These are phyloP conservation scores for Zaprionus gabonicus DNA, from an alignment of 1,140 invertebrate species.

Conservation along the genomic window DNA sequence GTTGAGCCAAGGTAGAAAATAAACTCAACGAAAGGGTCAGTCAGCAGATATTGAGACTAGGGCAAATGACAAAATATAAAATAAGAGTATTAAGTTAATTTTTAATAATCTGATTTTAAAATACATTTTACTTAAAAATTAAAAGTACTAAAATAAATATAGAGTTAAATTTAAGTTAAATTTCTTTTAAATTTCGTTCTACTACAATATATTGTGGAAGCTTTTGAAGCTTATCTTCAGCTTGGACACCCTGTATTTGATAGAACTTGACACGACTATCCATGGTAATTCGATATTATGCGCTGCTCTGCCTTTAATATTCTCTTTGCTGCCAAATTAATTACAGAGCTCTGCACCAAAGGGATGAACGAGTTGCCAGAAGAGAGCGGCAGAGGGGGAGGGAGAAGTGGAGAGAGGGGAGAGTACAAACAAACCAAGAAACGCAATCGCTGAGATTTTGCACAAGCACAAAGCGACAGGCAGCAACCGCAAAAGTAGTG, in stretches of 20 bases:
- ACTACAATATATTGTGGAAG: not conserved
- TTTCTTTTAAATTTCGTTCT: not conserved
- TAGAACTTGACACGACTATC: conserved; percentile 46
- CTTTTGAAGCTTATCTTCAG: not conserved
- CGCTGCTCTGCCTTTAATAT: conserved; percentile 65
- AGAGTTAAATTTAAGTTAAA: not conserved
- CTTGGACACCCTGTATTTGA: conserved; percentile 17
- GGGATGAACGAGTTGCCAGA: conserved; percentile 52
- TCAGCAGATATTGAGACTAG: too few species aligned
- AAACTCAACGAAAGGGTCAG: conserved; percentile 29
- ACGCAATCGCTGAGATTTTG: conserved; percentile 5
- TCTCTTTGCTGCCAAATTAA: conserved; percentile 80
- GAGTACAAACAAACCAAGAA: conserved; percentile 2
- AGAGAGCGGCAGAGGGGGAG: not conserved
- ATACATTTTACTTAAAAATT: too few species aligned
- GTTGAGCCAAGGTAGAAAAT: conserved; percentile 31
- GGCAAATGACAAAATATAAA: too few species aligned
- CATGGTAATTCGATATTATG: conserved; percentile 78
- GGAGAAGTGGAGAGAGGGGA: not conserved
- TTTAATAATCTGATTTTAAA: too few species aligned
- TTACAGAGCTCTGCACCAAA: conserved; percentile 78
- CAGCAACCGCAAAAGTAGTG: not conserved
- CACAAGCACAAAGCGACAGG: conserved; percentile 3
- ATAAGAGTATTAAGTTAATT: too few species aligned
- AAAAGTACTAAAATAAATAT: too few species aligned